Evolutionary conservation across 2,797 vertebrate species (phyloP).

Genomic region (Lerista edwardsae): DNA sequence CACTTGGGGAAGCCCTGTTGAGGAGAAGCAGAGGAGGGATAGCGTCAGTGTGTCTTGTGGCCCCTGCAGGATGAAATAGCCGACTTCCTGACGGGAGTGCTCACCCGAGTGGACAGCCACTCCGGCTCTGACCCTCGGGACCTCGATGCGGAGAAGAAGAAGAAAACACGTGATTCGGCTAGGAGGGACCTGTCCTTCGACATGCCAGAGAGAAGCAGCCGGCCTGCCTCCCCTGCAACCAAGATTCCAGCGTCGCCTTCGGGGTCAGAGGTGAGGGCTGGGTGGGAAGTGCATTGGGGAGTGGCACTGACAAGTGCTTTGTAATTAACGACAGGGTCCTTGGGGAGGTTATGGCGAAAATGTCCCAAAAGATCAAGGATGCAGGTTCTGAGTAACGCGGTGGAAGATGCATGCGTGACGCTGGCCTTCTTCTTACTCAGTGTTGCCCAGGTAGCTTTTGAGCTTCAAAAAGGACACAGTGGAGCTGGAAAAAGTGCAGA

Average conservation of each 20-base stretch:
- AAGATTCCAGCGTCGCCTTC: conserved; percentile 91
- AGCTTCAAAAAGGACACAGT: too few species aligned
- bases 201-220: conserved; percentile 83
- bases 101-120: conserved; percentile 88
- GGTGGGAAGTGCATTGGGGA: fast-evolving
- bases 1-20: not conserved
- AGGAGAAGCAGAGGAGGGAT: too few species aligned
- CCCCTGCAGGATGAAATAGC: conserved; percentile 90
- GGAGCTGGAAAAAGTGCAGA: too few species aligned
- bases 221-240: conserved; percentile 87
- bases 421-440: not conserved
- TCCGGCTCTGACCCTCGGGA: conserved; percentile 88
- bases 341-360: too few species aligned
- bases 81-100: conserved; percentile 92
- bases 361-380: not conserved
- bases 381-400: too few species aligned
- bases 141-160: conserved; percentile 93
- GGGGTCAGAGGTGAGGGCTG: conserved; percentile 87
- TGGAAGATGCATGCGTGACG: not conserved
- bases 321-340: too few species aligned
- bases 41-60: too few species aligned
- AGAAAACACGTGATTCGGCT: conserved; percentile 74
- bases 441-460: not conserved
- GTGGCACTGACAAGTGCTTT: not conserved
- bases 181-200: conserved; percentile 92